Conservation (phyloP, 2,797 vertebrate genomes). For the Cuculus canorus region DNA sequence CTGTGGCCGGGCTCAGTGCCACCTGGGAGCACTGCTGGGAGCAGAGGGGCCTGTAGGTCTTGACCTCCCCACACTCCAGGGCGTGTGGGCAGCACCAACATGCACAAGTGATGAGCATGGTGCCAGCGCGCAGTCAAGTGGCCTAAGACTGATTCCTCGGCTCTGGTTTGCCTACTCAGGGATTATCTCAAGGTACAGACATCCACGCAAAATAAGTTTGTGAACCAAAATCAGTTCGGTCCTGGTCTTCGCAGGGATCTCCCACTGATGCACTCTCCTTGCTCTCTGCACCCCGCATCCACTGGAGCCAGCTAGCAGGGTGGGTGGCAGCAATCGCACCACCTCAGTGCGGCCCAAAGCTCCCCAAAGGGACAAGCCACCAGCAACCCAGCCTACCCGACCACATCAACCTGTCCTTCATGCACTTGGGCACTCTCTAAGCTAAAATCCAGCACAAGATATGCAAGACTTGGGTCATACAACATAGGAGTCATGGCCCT, state of each 20-base stretch:
- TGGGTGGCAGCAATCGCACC: not conserved
- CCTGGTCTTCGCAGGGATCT: not conserved
- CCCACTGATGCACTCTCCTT: not conserved
- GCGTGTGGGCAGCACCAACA: not conserved
- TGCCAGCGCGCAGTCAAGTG: not conserved
- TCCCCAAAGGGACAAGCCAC: not conserved
- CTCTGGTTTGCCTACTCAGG: not conserved
- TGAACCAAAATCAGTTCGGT: not conserved
- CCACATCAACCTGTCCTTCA: not conserved
- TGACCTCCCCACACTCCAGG: not conserved
- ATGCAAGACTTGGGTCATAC: not conserved
- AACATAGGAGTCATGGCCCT: accelerated
- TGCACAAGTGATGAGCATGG: accelerated
- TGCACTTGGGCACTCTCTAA: not conserved
- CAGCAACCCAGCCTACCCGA: not conserved
- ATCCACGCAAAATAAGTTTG: not conserved
- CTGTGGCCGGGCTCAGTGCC: not conserved
- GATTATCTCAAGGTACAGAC: not conserved
- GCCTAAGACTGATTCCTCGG: not conserved
- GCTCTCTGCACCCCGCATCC: not conserved
- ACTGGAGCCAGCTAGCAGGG: not conserved
- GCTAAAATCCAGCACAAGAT: not conserved
- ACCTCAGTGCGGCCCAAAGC: too few relatives aligned
- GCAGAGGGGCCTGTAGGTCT: not conserved
- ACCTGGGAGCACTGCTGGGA: not conserved